A percentile compares a stretch with the other conserved stretches of the same genome.
Conservation (phyloP, 1,140 invertebrate genomes). For the Protaetia brevitarsis region DNA sequence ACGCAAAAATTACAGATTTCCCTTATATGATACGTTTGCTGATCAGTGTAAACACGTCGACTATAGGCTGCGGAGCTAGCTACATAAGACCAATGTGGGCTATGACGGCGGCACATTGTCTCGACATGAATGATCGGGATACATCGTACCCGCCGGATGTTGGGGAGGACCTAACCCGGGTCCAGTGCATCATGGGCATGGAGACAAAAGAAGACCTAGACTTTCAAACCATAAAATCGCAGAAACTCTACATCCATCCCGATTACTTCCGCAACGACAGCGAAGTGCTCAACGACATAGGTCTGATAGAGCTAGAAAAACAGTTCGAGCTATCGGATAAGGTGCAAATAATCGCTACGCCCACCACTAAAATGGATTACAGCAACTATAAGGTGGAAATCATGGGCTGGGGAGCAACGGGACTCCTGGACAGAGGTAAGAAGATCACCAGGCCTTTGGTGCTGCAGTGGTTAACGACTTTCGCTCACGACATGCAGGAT, state of each 20-base stretch:
- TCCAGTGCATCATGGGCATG: background rate
- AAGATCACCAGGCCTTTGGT: background rate
- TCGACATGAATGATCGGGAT: background rate
- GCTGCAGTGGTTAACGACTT: background rate
- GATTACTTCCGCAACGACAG: background rate
- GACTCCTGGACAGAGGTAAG: background rate
- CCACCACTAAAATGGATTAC: background rate
- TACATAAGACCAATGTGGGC: background rate
- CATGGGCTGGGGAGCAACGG: background rate
- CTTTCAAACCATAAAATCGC: background rate
- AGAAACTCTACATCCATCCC: background rate
- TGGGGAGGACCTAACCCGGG: background rate
- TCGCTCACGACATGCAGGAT: background rate
- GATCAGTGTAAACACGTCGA: too few species aligned
- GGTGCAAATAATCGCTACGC: background rate
- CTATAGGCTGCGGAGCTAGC: background rate
- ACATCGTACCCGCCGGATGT: background rate
- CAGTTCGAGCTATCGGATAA: background rate
- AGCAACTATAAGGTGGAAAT: background rate
- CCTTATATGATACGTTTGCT: too few species aligned
- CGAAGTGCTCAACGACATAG: background rate
- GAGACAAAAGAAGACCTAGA: background rate
- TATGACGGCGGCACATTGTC: background rate
- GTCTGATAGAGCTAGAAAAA: background rate
- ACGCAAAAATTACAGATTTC: too few species aligned